Evolutionary conservation across 2,113 vertebrate genomes (phyloP), one percentile per base, ranked within the genome.

Genomic region (Pollimyrus isidori): DNA sequence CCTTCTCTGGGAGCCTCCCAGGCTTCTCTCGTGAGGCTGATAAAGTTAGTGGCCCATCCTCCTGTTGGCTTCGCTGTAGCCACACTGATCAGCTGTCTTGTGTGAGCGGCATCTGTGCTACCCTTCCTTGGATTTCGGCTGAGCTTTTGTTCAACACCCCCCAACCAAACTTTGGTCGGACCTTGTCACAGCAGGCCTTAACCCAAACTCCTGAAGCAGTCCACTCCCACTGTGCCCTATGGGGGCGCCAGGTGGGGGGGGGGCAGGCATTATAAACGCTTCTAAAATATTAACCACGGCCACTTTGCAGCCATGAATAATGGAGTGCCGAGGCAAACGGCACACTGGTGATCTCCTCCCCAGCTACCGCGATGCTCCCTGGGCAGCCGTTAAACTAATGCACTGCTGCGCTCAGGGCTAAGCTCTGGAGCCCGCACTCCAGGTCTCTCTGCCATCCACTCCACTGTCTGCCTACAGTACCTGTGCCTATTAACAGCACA

Each of bases 251-350:
- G 35, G 35, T 35, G 35, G 15, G 91, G 93, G 93, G 92, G 91
- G 92, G 94, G 94, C 92, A 92, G 93, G 94, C 94, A 95, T 96
- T 94, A 94, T 95, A 95, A 96, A 95, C 95, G 95, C 94, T 92
- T 95, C 95, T 96, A 95, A 96, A 96, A 96, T 96, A 96, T 96
- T 96, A 96, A 96, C 95, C 93, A 95, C 94, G 94, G 95, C 95
- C 95, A 96, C 95, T 96, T 96, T 96, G 95, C 94, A 93, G 91
- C 23, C 93, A 96, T 96, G 95, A 96, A 96, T 96, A 96, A 96
- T 96, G 95, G 93, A 96, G 94, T 92, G 94, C 65, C 90, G 92
- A 91, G 94, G 95, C 92, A 94, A 95, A 93, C 87, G 93, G 93
- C 93, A 93, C 92, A 93, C 94, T 93, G 94, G 94, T 87, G 93